Evolutionary conservation across 2,797 vertebrate species (phyloP), one percentile per base, ranked within the genome.

Genomic region (Peromyscus melanophrys): DNA sequence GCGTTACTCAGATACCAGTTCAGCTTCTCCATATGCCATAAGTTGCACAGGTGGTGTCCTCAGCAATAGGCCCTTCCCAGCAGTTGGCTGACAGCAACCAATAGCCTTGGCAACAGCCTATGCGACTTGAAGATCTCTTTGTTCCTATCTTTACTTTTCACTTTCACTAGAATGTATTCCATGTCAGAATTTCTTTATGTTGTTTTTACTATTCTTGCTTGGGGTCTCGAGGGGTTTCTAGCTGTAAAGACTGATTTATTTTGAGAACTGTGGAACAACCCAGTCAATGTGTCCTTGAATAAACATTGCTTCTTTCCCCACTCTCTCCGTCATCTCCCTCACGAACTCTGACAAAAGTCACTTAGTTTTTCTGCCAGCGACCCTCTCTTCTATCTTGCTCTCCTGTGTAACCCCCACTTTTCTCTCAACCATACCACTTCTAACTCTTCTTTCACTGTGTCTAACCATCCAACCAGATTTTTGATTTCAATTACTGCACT

Each of bases 361-460:
- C 23, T 9, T 1, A 52, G 49, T 4, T 78, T 16, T 34, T 19
- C 34, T 17, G 2, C 21, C 3, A 59, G 37, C 37, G 4, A 29
- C 52, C 29, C 43, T 31, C 16, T 23, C 37, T 78, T 27, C 55
- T 34, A 25, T 29, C n/a, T 85, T 14, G 27, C 16, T 43, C 12
- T 63, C 37, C 34, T 19, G 0, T 2, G 8, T 31, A 40, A 34
- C 31, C 21, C 21, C 3, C 2, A 1, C 2, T 73, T 12, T 17
- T 37, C 69, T 83, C 34, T 6, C 25, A 11, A 1, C 29, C 10
- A 65, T 52, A 12, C 46, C 21, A 31, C 6, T 52, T 65, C 43
- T 6, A 10, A 69, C 12, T 57, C 46, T 57, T 31, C 55, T 49
- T 73, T 25, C 3, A 27, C 21, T 69, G 3, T 21, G 63, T 55